Evolutionary conservation across 2,888 invertebrate species (phyloP).

Genomic region (Flexamia atlantica): DNA sequence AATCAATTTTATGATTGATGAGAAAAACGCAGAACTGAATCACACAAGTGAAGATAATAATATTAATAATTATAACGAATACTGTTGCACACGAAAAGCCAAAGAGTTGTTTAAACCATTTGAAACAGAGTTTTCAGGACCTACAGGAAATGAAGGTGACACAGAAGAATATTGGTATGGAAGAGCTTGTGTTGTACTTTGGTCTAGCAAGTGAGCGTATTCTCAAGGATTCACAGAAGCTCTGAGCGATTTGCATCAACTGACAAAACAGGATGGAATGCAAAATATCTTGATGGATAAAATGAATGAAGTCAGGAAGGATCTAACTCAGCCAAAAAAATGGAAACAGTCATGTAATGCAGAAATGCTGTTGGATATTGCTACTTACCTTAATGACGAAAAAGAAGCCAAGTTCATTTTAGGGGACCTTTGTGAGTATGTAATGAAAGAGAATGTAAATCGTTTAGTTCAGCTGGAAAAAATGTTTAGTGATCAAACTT

Average conservation of each 20-base stretch:
- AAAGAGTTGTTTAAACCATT: conserved; percentile 19
- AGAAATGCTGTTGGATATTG: conserved; percentile 6
- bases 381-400: conserved; percentile 5
- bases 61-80: neutral
- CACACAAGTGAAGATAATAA: neutral
- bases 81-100: neutral
- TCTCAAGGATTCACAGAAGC: neutral
- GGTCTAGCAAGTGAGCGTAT: neutral
- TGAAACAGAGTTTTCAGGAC: conserved; percentile 1
- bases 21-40: neutral
- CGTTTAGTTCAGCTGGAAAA: neutral
- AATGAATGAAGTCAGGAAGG: neutral
- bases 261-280: conserved; percentile 13
- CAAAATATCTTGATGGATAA: neutral
- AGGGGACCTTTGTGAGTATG: neutral
- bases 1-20: conserved; percentile 42
- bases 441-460: neutral
- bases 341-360: neutral
- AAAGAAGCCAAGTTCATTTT: conserved; percentile 8
- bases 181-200: conserved; percentile 16
- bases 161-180: conserved; percentile 19
- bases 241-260: conserved; percentile 1
- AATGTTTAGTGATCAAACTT: neutral
- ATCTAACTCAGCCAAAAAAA: neutral
- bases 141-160: conserved; percentile 14